Evolutionary conservation across 2,888 invertebrate genomes (phyloP).

Genomic region (Athalia circularis): DNA sequence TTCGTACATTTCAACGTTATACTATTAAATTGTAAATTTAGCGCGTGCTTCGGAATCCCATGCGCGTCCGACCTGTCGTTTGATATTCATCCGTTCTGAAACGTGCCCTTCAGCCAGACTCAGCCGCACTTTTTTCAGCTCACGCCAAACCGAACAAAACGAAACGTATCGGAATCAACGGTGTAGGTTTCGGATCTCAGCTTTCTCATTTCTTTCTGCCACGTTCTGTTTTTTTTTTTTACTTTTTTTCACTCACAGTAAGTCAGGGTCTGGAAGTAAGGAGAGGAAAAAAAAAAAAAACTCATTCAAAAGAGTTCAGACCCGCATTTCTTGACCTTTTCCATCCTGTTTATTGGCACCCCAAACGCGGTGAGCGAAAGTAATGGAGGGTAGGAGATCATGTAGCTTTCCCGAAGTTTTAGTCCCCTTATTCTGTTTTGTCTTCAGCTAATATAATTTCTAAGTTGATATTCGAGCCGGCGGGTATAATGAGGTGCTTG

Average conservation of each 20-base stretch:
- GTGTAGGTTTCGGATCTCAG: too few relatives aligned
- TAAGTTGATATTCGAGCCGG: neutral
- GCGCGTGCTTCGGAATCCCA: conserved; percentile 34
- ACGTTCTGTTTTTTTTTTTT: conserved; percentile 18
- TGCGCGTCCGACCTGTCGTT: conserved; percentile 38
- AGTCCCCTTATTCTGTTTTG: neutral
- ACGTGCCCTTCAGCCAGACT: conserved; percentile 35
- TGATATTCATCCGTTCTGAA: conserved; percentile 37
- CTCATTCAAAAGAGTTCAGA: conserved; percentile 28
- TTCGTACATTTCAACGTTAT: conserved; percentile 14
- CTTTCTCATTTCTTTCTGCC: neutral
- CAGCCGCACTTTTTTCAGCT: conserved; percentile 31
- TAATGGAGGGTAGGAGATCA: neutral
- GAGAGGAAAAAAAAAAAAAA: conserved; percentile 8
- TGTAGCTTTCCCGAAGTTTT: neutral
- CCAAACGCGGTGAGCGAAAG: too few relatives aligned
- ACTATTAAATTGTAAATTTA: conserved; percentile 39
- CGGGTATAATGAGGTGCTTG: neutral
- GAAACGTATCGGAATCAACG: too few relatives aligned
- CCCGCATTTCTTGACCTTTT: conserved; percentile 31
- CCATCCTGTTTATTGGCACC: neutral
- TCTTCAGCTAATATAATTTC: neutral
- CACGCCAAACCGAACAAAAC: neutral
- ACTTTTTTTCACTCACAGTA: conserved; percentile 13
- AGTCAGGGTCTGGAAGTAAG: conserved; percentile 7